Conservation (phyloP, 1,140 invertebrate species). For the Drosophila oshimai region DNA sequence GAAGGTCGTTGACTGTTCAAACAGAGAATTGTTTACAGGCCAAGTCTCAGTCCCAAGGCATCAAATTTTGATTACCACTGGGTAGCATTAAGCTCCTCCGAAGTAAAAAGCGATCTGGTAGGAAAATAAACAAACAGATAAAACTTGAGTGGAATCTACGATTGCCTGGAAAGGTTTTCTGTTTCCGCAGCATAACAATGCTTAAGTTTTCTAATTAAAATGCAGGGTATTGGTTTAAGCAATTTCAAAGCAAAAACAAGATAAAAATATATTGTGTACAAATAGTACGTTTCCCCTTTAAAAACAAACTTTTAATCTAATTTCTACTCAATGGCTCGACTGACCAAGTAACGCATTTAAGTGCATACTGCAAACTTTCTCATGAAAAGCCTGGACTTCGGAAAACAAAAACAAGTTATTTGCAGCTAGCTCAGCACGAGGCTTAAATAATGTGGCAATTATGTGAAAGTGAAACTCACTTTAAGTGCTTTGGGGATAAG, state of each 20-base stretch:
- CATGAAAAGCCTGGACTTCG: slow-evolving; percentile 1
- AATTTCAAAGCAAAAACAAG: too few relatives aligned
- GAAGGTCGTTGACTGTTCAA: slow-evolving; percentile 36
- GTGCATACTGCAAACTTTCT: background rate
- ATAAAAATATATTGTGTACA: too few relatives aligned
- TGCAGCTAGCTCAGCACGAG: slow-evolving; percentile 7
- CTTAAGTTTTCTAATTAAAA: too few relatives aligned
- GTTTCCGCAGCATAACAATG: background rate
- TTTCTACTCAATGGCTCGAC: background rate
- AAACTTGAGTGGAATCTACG: slow-evolving; percentile 18
- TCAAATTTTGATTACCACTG: slow-evolving; percentile 40
- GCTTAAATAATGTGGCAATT: slow-evolving; percentile 64
- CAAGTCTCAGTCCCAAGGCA: slow-evolving; percentile 1
- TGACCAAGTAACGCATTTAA: background rate
- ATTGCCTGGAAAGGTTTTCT: background rate
- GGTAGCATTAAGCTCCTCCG: slow-evolving; percentile 27
- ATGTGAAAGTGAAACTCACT: slow-evolving; percentile 71
- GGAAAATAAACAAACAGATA: slow-evolving; percentile 42
- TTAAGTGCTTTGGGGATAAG: background rate
- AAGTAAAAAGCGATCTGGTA: background rate
- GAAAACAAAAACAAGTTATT: slow-evolving; percentile 37
- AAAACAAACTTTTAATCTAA: background rate
- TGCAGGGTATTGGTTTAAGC: too few relatives aligned
- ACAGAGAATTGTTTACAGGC: slow-evolving; percentile 12
- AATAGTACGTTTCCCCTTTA: too few relatives aligned